phyloP scores from a whole-genome alignment of 2,113 vertebrate genomes.

The Amphilophus citrinellus region DNA sequence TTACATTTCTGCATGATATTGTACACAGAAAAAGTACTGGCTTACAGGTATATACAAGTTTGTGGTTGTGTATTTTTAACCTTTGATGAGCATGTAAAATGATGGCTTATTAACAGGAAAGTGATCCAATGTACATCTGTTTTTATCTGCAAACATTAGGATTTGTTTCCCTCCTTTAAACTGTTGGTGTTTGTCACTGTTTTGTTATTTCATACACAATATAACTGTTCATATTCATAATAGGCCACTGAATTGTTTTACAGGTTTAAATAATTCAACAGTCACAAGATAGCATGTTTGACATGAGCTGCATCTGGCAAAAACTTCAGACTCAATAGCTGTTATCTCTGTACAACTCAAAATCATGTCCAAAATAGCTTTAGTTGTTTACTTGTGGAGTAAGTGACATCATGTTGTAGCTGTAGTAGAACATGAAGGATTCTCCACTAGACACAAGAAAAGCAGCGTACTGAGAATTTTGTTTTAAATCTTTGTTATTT shows the following conservation, averaged over 20 bases:
- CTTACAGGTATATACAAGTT: background rate
- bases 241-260: conserved; percentile 13
- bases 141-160: background rate
- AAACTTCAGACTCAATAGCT: conserved; percentile 7
- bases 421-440: conserved; percentile 31
- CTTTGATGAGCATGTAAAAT: background rate
- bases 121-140: background rate
- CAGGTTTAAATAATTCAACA: conserved; percentile 47
- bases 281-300: conserved; percentile 18
- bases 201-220: background rate
- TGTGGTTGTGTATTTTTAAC: background rate
- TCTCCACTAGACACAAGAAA: conserved; percentile 4
- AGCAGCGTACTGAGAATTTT: conserved; percentile 23
- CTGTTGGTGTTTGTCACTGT: background rate
- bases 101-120: background rate
- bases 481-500: conserved; percentile 28
- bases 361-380: conserved; percentile 56
- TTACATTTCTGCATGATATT: background rate
- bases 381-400: conserved; percentile 46
- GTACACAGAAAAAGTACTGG: background rate
- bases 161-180: background rate
- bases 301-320: conserved; percentile 29
- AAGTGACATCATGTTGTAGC: conserved; percentile 41
- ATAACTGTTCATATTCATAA: conserved; percentile 14
- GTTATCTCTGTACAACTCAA: conserved; percentile 25